A percentile compares a stretch with the other conserved stretches of the same genome.
Evolutionary conservation across 2,797 vertebrate species (phyloP).

Genomic region (Yasuhikotakia modesta): DNA sequence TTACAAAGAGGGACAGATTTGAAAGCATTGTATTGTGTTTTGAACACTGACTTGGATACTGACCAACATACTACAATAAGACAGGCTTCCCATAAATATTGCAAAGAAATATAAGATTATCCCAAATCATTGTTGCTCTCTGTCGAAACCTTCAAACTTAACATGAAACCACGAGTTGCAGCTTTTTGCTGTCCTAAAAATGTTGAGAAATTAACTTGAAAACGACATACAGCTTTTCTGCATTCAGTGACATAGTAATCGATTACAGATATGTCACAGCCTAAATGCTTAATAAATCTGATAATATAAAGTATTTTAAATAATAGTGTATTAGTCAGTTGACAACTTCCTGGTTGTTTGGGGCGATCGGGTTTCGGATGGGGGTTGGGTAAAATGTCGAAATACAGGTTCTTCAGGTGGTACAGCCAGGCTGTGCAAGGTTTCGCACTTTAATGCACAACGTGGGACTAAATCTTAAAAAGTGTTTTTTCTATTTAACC

Average conservation of each 20-base stretch:
- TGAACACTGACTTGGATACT: too few species aligned
- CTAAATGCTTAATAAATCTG: too few species aligned
- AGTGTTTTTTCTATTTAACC: not conserved
- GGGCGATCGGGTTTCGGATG: conserved; percentile 44
- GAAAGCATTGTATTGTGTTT: too few species aligned
- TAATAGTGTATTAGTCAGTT: not conserved
- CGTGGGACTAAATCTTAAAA: not conserved
- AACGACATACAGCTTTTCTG: too few species aligned
- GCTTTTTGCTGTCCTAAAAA: too few species aligned
- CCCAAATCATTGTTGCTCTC: not conserved
- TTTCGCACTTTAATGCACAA: not conserved
- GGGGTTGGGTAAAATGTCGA: conserved; percentile 30
- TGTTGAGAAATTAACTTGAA: not conserved
- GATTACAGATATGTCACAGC: not conserved
- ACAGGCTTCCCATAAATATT: too few species aligned
- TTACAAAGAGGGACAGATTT: not conserved
- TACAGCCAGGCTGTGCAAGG: not conserved
- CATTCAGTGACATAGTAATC: too few species aligned
- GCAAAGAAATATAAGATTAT: not conserved
- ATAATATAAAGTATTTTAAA: not conserved
- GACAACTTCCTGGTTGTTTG: not conserved
- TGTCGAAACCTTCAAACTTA: not conserved
- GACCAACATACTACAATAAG: too few species aligned
- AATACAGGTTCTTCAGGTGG: conserved; percentile 21
- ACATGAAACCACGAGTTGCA: not conserved